phyloP scores from a whole-genome alignment of 2,113 vertebrate species.

The Hippolais icterina region DNA sequence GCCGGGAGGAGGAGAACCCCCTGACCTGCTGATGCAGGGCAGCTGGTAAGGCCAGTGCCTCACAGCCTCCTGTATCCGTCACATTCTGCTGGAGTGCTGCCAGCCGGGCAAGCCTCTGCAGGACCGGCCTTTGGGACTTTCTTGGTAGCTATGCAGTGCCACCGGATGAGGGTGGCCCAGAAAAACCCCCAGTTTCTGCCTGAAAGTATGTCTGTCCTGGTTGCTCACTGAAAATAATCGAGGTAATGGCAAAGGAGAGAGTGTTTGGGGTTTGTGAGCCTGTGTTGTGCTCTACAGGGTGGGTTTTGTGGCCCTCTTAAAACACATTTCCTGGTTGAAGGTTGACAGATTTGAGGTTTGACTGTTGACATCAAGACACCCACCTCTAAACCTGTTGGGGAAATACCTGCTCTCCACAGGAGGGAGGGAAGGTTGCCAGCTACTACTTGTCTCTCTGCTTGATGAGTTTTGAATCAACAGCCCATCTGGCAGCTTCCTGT shows the following conservation, averaged over 20 bases:
- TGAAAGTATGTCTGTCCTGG: background rate
- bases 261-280: background rate
- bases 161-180: rapidly evolving
- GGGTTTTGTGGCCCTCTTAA: background rate
- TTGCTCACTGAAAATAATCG: background rate
- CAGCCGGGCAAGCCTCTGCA: rapidly evolving
- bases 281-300: background rate
- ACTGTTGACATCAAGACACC: background rate
- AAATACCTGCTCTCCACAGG: background rate
- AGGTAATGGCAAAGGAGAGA: background rate
- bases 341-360: background rate
- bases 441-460: background rate
- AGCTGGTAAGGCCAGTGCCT: background rate
- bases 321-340: rapidly evolving
- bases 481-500: background rate
- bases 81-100: rapidly evolving
- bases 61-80: rapidly evolving
- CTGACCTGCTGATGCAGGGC: background rate
- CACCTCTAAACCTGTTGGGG: background rate
- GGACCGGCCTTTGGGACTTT: background rate
- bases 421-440: background rate
- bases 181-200: background rate
- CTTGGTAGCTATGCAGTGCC: rapidly evolving
- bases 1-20: background rate
- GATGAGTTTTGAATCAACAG: background rate